Evolutionary conservation across 2,113 vertebrate species (phyloP), one percentile per base, ranked within the genome.

Genomic region (Pan troglodytes): DNA sequence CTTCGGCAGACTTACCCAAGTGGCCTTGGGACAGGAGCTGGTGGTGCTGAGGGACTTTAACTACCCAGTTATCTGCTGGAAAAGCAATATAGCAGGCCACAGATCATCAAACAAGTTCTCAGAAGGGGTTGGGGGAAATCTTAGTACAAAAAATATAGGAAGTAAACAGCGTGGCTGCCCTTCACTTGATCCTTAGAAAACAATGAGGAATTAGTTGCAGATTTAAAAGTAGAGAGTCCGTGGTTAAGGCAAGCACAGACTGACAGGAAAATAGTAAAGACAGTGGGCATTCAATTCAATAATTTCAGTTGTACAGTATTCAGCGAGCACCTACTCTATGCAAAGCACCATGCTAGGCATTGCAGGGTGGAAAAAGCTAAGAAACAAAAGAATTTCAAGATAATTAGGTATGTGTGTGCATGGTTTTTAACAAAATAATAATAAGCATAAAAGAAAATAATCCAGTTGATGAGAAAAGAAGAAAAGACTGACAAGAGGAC

Each of bases 81-180:
- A 98, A 98, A 98, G 98, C 98, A 98, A 98, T 98, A 98, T 7
- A 98, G 98, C 98, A 98, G 97, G 98, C 98, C 98, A 98, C 97
- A 98, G 96, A 97, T 98, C 98, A 98, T 97, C 98, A 98, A 98
- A 98, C 98, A 96, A 88, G 81, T 98, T 97, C 97, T 96, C 59
- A 68, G 96, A 97, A 96, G 95, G 93, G 90, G 72, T 5, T 20
- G 82, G 96, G 97, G 97, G 80, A 86, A 85, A 98, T 95, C 68
- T 93, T 95, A 94, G 96, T 17, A 96, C 55, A 95, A 95, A 97
- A 95, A 85, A 76, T 35, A 95, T 0, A 96, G 88, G 90, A 72
- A 84, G 83, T 32, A 76, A 64, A 84, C 67, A 78, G 80, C 5
- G 22, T 90, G 92, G 96, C 96, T 96, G 96, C 93, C 98, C 95